These are phyloP conservation scores for Orchesella cincta DNA, from an alignment of 1,140 invertebrate genomes.

Conservation along the genomic window DNA sequence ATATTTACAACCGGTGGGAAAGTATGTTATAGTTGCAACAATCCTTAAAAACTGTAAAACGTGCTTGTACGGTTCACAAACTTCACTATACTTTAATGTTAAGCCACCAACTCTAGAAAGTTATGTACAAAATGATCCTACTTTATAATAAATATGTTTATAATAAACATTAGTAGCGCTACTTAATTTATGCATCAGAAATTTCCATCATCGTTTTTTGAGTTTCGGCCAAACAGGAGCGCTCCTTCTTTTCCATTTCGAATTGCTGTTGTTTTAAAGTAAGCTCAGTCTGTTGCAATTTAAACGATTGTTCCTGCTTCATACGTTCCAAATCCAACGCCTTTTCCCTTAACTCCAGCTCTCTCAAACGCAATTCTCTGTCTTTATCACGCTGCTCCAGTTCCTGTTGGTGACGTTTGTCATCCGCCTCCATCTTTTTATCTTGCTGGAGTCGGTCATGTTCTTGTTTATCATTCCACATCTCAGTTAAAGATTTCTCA, in stretches of 20 bases:
- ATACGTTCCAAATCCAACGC: background rate
- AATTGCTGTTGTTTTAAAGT: background rate
- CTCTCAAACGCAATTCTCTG: background rate
- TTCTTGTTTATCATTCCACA: background rate
- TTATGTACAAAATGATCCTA: constrained; percentile 20
- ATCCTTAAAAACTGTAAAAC: constrained; percentile 29
- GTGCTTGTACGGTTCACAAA: constrained; percentile 19
- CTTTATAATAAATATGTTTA: background rate
- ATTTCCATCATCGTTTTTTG: no score
- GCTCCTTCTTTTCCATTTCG: background rate
- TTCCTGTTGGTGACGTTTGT: background rate
- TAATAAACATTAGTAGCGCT: no score
- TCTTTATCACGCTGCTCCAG: background rate
- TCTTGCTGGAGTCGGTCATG: no score
- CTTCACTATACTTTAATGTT: constrained; percentile 22
- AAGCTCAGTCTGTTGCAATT: background rate
- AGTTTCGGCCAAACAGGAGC: no score
- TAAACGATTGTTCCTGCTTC: background rate
- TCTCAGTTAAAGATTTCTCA: background rate
- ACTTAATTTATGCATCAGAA: no score
- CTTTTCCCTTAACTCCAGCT: background rate
- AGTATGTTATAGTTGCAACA: constrained; percentile 8
- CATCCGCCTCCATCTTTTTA: no score
- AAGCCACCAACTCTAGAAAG: constrained; percentile 10
- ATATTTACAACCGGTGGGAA: constrained; percentile 23